A percentile compares a stretch with the other conserved stretches of the same genome.
Evolutionary conservation across 2,797 vertebrate genomes (phyloP).

Genomic region (Limnodromus scolopaceus): DNA sequence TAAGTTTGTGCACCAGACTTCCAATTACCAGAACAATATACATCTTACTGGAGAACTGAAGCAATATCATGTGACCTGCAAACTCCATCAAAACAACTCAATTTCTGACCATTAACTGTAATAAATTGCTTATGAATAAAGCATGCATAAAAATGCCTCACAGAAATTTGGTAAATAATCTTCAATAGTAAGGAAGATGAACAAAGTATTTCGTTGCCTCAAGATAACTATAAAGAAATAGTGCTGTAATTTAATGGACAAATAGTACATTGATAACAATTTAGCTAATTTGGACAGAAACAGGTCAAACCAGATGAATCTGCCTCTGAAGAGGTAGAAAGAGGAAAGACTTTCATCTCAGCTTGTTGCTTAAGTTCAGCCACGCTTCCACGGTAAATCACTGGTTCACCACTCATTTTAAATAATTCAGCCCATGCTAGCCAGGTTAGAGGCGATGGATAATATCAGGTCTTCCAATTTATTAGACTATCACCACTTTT

Average conservation of each 20-base stretch:
- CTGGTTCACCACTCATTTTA: neutral
- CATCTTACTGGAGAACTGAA: neutral
- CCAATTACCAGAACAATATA: neutral
- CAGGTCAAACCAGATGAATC: neutral
- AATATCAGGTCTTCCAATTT: neutral
- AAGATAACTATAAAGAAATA: neutral
- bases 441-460: neutral
- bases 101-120: neutral
- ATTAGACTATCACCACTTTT: neutral
- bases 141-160: neutral
- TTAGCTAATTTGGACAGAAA: neutral
- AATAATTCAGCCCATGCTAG: neutral
- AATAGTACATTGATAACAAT: neutral
- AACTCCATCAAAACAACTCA: conserved; percentile 4
- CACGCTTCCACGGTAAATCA: neutral
- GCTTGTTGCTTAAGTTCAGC: neutral
- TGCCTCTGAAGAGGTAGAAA: neutral
- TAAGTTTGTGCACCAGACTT: neutral
- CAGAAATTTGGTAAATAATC: neutral
- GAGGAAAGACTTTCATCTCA: neutral
- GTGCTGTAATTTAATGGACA: neutral
- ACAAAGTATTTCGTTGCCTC: neutral
- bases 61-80: neutral
- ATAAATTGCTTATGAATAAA: conserved; percentile 27
- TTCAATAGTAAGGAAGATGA: neutral